Conservation (phyloP, 2,888 invertebrate species). For the Sericinus montela region DNA sequence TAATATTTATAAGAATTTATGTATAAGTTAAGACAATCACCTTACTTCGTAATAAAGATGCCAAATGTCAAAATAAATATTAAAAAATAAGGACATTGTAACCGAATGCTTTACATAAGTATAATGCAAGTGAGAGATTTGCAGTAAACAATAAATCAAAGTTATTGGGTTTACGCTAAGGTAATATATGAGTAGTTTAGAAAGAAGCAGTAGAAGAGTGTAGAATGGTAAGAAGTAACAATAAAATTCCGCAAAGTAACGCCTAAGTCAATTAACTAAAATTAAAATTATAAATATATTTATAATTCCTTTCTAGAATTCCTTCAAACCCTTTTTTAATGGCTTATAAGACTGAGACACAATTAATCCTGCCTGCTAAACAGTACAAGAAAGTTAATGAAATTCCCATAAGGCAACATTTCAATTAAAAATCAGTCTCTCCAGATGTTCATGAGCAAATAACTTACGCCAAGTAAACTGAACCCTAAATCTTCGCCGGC, state of each 20-base stretch:
- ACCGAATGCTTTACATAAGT: constrained; percentile 48
- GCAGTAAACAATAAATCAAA: constrained; percentile 35
- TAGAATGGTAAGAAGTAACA: too few species aligned
- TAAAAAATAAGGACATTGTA: constrained; percentile 49
- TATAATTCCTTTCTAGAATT: too few species aligned
- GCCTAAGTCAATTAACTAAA: too few species aligned
- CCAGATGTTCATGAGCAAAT: constrained; percentile 72
- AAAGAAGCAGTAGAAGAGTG: too few species aligned
- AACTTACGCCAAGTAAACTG: constrained; percentile 67
- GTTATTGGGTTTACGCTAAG: constrained; percentile 26
- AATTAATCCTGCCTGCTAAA: constrained; percentile 20
- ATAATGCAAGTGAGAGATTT: constrained; percentile 46
- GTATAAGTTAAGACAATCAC: constrained; percentile 36
- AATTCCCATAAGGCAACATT: constrained; percentile 55
- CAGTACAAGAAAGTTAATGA: constrained; percentile 30
- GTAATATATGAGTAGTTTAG: constrained; percentile 21
- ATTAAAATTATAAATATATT: too few species aligned
- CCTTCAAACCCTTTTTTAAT: too few species aligned
- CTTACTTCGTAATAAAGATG: constrained; percentile 45
- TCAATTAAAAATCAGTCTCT: constrained; percentile 61
- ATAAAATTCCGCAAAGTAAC: too few species aligned
- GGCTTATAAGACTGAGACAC: constrained; percentile 14
- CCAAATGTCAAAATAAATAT: constrained; percentile 43
- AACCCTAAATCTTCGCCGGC: constrained; percentile 66
- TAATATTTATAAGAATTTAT: constrained; percentile 60